Conservation (phyloP, 2,113 vertebrate species). For the Saccopteryx bilineata region DNA sequence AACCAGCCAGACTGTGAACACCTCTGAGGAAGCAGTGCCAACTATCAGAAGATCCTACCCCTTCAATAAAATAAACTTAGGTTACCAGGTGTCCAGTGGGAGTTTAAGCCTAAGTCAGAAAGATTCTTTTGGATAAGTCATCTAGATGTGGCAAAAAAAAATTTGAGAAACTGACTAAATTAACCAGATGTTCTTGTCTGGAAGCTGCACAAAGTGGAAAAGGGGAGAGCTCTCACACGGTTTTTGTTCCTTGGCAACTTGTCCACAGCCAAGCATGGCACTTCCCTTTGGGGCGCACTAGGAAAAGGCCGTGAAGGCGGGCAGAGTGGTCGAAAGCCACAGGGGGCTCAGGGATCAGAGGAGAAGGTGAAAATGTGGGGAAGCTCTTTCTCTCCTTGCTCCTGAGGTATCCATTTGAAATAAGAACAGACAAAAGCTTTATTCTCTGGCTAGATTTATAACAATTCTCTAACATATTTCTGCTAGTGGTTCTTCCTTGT, state of each 20-base stretch:
- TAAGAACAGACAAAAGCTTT: neutral
- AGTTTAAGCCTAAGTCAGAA: neutral
- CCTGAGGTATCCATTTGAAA: neutral
- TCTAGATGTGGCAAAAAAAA: neutral
- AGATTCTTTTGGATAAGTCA: neutral
- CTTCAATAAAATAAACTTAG: neutral
- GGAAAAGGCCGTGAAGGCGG: neutral
- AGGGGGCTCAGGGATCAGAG: neutral
- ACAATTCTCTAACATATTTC: slow-evolving; percentile 5
- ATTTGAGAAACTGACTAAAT: neutral
- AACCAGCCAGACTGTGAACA: neutral
- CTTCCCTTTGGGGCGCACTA: neutral
- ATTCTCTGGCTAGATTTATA: neutral
- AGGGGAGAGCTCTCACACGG: neutral
- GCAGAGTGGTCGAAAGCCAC: neutral
- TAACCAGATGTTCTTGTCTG: neutral
- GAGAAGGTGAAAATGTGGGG: neutral
- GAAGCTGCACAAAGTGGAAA: neutral
- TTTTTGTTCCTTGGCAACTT: neutral
- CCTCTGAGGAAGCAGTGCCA: neutral
- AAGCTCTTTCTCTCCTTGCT: neutral
- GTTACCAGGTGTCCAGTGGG: neutral
- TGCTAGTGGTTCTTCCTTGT: neutral
- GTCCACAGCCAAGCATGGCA: neutral
- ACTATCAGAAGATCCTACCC: neutral